Conservation (phyloP, 2,888 invertebrate genomes). For the Strigamia crassipes region DNA sequence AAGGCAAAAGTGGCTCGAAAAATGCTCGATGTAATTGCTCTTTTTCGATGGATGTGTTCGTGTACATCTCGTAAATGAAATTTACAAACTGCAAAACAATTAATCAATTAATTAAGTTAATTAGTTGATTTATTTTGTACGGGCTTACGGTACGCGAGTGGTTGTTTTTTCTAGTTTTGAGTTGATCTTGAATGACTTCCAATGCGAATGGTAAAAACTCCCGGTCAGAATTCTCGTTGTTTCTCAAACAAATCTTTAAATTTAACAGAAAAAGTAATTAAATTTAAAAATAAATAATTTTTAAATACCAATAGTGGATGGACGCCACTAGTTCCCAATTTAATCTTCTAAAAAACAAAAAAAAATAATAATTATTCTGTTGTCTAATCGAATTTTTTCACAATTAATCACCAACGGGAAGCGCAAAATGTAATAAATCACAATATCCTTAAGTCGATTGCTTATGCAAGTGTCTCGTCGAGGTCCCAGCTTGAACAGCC, state of each 20-base stretch:
- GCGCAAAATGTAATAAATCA: neutral
- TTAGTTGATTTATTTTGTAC: no score
- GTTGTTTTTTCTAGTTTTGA: neutral
- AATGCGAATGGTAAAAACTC: slow-evolving; percentile 17
- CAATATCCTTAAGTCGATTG: slow-evolving; percentile 36
- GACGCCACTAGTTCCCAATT: neutral
- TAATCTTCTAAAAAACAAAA: no score
- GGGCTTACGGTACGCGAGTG: neutral
- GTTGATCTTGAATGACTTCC: neutral
- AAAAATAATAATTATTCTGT: no score
- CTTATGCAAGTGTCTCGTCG: slow-evolving; percentile 6
- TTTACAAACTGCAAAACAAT: neutral
- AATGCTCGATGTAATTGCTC: neutral
- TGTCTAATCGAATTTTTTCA: neutral
- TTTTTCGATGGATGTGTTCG: neutral
- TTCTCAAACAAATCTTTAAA: neutral
- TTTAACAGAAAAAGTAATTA: neutral
- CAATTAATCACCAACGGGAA: neutral
- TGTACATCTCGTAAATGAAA: neutral
- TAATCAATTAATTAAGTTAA: neutral
- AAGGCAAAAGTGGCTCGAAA: neutral
- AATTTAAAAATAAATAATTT: neutral
- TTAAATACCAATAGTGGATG: slow-evolving; percentile 9
- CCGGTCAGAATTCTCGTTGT: neutral
- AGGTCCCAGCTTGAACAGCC: neutral